These are phyloP conservation scores for Podargus strigoides DNA, from an alignment of 2,797 vertebrate genomes.

Conservation along the genomic window DNA sequence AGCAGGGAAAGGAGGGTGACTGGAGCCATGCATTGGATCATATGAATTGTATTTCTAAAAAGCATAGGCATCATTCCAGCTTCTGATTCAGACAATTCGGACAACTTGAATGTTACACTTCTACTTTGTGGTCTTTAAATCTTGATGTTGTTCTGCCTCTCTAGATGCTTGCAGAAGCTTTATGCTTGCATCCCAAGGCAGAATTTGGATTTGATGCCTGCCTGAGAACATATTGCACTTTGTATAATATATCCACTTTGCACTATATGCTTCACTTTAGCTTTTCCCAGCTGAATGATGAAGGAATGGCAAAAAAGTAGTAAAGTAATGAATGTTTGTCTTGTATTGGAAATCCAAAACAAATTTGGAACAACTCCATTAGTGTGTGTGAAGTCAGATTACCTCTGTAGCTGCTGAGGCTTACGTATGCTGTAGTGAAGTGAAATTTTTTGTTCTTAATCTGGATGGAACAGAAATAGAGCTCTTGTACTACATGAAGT, in stretches of 20 bases:
- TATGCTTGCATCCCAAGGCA: not conserved
- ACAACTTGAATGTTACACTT: not conserved
- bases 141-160: not conserved
- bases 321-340: not conserved
- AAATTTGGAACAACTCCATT: accelerated
- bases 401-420: not conserved
- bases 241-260: not conserved
- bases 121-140: not conserved
- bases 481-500: not conserved
- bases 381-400: not conserved
- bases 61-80: not conserved
- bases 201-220: not conserved
- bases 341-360: not conserved
- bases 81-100: not conserved
- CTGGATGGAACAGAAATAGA: not conserved
- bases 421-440: not conserved
- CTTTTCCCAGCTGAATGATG: not conserved
- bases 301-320: not conserved
- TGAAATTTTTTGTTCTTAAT: not conserved
- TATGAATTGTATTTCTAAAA: not conserved
- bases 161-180: not conserved
- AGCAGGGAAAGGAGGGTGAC: not conserved
- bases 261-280: not conserved
- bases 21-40: not conserved
- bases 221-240: not conserved